Conservation (phyloP, 1,140 invertebrate genomes). For the Zaprionus gabonicus region DNA sequence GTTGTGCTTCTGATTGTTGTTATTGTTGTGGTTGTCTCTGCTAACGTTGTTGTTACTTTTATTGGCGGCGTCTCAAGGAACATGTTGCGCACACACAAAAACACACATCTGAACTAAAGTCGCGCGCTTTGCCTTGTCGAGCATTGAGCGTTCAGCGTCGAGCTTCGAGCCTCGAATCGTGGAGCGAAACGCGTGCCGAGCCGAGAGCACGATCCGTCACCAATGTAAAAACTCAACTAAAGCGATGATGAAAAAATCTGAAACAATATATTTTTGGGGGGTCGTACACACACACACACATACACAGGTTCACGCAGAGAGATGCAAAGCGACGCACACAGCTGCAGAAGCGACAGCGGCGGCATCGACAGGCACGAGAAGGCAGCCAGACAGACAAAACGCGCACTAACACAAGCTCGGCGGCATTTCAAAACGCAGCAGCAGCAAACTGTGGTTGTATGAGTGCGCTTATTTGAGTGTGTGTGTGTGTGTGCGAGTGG, state of each 20-base stretch:
- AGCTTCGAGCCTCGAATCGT: constrained; percentile 43
- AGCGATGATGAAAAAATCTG: constrained; percentile 85
- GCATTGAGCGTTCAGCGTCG: constrained; percentile 40
- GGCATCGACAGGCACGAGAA: constrained; percentile 70
- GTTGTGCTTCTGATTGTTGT: constrained; percentile 12
- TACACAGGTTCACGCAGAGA: constrained; percentile 37
- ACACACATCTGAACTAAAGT: constrained; percentile 71
- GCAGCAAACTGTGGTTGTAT: constrained; percentile 47
- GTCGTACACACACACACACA: constrained; percentile 61
- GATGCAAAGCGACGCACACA: constrained; percentile 55
- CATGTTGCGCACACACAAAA: constrained; percentile 80
- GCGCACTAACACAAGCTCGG: constrained; percentile 70
- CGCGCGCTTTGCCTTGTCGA: constrained; percentile 54
- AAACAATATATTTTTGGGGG: constrained; percentile 85
- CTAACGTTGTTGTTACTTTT: constrained; percentile 49
- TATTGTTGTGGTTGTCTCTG: constrained; percentile 28
- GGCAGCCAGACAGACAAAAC: constrained; percentile 79
- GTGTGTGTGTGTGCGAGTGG: constrained; percentile 36
- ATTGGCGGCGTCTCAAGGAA: constrained; percentile 72
- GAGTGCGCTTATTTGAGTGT: constrained; percentile 37
- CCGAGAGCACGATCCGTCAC: constrained; percentile 84
- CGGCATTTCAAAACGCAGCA: constrained; percentile 75
- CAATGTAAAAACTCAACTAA: constrained; percentile 85
- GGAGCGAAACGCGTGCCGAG: constrained; percentile 65
- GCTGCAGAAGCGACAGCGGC: constrained; percentile 44